phyloP scores from a whole-genome alignment of 2,888 invertebrate species.

The Caenorhabditis sp. region DNA sequence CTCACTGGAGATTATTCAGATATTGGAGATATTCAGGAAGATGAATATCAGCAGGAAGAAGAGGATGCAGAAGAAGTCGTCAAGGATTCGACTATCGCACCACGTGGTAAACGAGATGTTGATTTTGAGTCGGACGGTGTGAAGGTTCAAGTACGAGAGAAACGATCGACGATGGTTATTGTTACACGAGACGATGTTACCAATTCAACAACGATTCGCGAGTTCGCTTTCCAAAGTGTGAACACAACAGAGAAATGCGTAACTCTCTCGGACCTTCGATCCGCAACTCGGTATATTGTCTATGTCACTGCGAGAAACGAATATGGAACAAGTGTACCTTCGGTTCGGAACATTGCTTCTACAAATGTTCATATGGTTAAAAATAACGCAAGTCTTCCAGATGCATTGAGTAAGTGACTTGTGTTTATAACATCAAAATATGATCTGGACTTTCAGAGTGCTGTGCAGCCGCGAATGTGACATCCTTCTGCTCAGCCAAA shows the following conservation, averaged over 20 bases:
- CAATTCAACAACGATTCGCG: slow-evolving; percentile 73
- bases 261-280: slow-evolving; percentile 87
- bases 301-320: slow-evolving; percentile 90
- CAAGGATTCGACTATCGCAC: slow-evolving; percentile 49
- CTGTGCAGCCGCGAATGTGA: slow-evolving; percentile 70
- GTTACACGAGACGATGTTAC: slow-evolving; percentile 73
- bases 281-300: slow-evolving; percentile 89
- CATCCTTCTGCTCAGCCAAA: slow-evolving; percentile 70
- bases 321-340: slow-evolving; percentile 86
- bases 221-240: slow-evolving; percentile 73
- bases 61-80: slow-evolving; percentile 58
- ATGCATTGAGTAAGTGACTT: slow-evolving; percentile 62
- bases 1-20: slow-evolving; percentile 74
- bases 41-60: slow-evolving; percentile 70
- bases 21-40: slow-evolving; percentile 67
- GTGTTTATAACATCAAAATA: too few species aligned
- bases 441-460: slow-evolving; percentile 66
- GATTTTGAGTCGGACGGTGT: slow-evolving; percentile 23
- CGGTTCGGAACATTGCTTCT: slow-evolving; percentile 71
- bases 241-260: slow-evolving; percentile 87
- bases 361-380: slow-evolving; percentile 71
- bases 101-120: slow-evolving; percentile 38
- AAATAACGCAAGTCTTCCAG: slow-evolving; percentile 69
- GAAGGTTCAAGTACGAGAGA: slow-evolving; percentile 32
- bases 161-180: slow-evolving; percentile 70